phyloP scores from a whole-genome alignment of 2,888 invertebrate species.

The Mamestra brassicae region DNA sequence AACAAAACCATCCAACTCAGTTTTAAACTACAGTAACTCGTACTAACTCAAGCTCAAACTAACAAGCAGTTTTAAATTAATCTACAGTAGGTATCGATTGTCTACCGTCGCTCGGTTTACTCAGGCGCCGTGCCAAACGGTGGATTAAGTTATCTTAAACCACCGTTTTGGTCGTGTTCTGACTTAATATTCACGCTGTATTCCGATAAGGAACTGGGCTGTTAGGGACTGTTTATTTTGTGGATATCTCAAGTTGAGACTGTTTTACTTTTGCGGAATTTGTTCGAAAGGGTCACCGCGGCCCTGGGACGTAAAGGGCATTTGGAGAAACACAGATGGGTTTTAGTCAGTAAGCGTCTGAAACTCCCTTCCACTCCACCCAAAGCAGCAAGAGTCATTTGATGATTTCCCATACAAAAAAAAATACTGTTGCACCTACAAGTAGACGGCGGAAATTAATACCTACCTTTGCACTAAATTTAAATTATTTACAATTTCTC shows the following conservation, averaged over 20 bases:
- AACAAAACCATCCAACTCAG: background rate
- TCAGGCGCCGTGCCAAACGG: constrained; percentile 49
- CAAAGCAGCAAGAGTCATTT: no score
- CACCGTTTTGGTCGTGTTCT: constrained; percentile 26
- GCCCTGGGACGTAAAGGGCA: no score
- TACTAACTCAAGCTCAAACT: background rate
- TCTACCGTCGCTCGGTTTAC: constrained; percentile 39
- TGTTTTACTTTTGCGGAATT: background rate
- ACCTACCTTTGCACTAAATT: no score
- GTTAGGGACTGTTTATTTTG: constrained; percentile 16
- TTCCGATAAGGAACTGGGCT: constrained; percentile 16
- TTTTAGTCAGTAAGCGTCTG: no score
- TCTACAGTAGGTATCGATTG: constrained; percentile 32
- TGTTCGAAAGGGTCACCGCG: no score
- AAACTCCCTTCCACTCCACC: no score
- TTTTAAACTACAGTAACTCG: background rate
- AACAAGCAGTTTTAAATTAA: constrained; percentile 44
- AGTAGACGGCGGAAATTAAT: no score
- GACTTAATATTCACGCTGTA: constrained; percentile 48
- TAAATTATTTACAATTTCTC: no score
- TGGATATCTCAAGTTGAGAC: background rate
- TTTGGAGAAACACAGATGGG: no score
- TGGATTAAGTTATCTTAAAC: constrained; percentile 52
- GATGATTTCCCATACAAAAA: no score
- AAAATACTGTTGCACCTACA: no score